Evolutionary conservation across 2,888 invertebrate species (phyloP), one percentile per base, ranked within the genome.

Genomic region (Agriopis marginaria): DNA sequence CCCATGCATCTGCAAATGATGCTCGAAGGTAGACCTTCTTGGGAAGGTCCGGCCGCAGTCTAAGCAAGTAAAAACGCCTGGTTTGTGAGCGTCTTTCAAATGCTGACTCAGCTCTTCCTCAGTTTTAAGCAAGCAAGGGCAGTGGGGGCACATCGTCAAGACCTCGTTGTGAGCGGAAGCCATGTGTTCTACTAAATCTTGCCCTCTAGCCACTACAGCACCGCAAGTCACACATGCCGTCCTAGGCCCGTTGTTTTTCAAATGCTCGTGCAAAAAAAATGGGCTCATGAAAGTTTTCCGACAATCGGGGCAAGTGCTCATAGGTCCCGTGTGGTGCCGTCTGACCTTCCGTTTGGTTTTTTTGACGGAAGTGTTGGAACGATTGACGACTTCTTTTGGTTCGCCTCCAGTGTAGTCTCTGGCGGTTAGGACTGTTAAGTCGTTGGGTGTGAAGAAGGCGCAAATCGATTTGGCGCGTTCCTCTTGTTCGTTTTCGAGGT

Each of bases 1-100:
- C 0, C 87, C 82, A 63, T 94, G 93, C 92, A 93, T 92, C 69
- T 90, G 91, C 0, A 83, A 74, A 66, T 94, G 93, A 0, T 82
- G 77, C 8, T 92, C 92, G 54, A 89, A 89, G 0, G 92, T 87
- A 0, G 83, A 79, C 0, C 76, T 76, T 32, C 91, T 83, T 0
- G 86, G 80, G 62, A 93, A 94, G 0, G 80, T 82, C 3, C 92
- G 74, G 0, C 93, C 93, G 51, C 93, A 94, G 12, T 93, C 90
- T 0, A 76, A 65, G 55, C 93, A 93, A 0, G 89, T 89, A 0
- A 86, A 66, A 0, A 79, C 82, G 0, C 90, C 89, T 0, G 81
- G 62, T 55, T 77, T 84, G 61, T 93, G 93, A 0, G 86, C 85
- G 3, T 79, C 82, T 58, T 80, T 83, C 0, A 76, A 68, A 50